phyloP scores from a whole-genome alignment of 2,888 invertebrate species.

The Horisme vitalbata region DNA sequence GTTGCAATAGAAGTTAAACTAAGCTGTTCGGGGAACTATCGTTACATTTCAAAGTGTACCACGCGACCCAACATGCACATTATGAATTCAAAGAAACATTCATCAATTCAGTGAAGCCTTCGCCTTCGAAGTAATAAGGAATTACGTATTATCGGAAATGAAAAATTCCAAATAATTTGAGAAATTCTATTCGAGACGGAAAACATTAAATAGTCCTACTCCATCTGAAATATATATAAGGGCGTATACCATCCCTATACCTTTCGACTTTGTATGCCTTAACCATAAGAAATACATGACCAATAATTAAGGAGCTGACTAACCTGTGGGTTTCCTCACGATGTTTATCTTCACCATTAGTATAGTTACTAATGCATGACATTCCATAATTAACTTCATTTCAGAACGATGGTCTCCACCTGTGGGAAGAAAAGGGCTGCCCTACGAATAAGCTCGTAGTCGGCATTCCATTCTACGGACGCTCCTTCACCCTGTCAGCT shows the following conservation, averaged over 20 bases:
- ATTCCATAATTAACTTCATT: conserved; percentile 37
- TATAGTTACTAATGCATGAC: too few species aligned
- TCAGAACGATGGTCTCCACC: conserved; percentile 92
- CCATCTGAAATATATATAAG: too few species aligned
- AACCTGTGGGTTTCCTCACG: too few species aligned
- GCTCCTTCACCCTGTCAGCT: conserved; percentile 91
- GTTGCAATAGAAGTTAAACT: neutral
- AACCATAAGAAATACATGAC: too few species aligned
- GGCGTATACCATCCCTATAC: too few species aligned
- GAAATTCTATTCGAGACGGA: too few species aligned
- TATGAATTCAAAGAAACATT: conserved; percentile 15
- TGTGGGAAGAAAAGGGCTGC: conserved; percentile 96
- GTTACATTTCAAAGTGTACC: conserved; percentile 4
- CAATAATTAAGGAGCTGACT: too few species aligned
- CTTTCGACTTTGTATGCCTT: too few species aligned
- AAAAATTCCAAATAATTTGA: too few species aligned
- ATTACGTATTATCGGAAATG: conserved; percentile 1
- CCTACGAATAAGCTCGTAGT: conserved; percentile 93
- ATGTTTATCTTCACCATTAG: too few species aligned
- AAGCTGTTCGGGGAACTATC: conserved; percentile 9
- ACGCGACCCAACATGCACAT: conserved; percentile 9
- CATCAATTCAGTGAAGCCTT: conserved; percentile 4
- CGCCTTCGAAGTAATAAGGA: neutral
- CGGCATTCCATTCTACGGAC: conserved; percentile 94
- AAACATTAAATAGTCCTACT: too few species aligned